These are phyloP conservation scores for Potorous gilbertii DNA, from an alignment of 2,797 vertebrate genomes.

Conservation along the genomic window DNA sequence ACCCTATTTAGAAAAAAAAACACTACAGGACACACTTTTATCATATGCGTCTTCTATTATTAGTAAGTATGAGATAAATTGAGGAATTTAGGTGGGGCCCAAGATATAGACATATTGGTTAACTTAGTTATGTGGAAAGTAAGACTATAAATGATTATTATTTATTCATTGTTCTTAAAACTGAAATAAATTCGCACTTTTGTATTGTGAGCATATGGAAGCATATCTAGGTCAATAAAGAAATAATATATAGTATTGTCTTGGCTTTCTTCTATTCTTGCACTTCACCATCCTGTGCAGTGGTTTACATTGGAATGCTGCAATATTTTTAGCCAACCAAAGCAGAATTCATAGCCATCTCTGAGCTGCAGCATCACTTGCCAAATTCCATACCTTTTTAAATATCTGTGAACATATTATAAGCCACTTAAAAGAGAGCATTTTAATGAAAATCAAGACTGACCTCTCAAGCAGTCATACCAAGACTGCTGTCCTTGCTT, in stretches of 20 bases:
- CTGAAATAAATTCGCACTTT: neutral
- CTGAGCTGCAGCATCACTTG: neutral
- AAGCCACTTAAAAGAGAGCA: conserved; percentile 41
- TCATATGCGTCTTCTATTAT: neutral
- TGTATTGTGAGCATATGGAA: neutral
- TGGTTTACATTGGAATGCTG: neutral
- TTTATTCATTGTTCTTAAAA: conserved; percentile 5
- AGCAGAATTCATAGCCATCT: neutral
- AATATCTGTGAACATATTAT: conserved; percentile 7
- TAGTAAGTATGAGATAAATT: neutral
- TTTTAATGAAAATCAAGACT: conserved; percentile 31
- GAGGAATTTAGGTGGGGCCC: neutral
- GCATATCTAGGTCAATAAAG: neutral
- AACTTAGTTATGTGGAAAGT: neutral
- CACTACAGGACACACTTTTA: neutral
- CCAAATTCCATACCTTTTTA: conserved; percentile 30
- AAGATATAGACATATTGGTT: neutral
- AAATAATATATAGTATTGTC: neutral
- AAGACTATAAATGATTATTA: neutral
- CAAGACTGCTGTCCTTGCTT: conserved; percentile 25
- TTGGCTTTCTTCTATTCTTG: conserved; percentile 1
- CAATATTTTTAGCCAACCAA: neutral
- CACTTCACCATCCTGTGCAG: neutral
- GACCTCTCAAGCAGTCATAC: neutral
- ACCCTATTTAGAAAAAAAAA: neutral